Evolutionary conservation across 1,140 invertebrate genomes (phyloP).

Genomic region (Olivierus martensii): DNA sequence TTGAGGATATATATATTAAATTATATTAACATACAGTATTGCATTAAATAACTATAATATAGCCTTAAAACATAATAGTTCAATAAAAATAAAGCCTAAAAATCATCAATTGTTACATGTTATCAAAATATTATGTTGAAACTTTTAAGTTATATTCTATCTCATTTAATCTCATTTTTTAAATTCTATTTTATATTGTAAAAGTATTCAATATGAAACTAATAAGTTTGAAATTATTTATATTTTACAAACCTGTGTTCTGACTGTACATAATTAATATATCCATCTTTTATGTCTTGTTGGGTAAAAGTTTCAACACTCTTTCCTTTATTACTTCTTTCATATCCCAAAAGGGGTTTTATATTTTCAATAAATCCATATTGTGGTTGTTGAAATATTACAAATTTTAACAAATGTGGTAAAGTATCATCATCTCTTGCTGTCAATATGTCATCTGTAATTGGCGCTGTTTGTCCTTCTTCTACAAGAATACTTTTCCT

Average conservation of each 20-base stretch:
- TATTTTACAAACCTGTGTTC: conserved; percentile 6
- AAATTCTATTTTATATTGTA: no score
- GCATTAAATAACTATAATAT: no score
- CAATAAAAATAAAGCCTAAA: no score
- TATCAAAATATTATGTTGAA: no score
- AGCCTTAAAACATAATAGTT: no score
- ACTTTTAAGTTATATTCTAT: no score
- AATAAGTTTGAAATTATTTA: no score
- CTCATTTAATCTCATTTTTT: no score
- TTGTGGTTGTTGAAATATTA: conserved; percentile 24
- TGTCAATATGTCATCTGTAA: conserved; percentile 11
- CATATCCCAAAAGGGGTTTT: conserved; percentile 8
- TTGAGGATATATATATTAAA: no score
- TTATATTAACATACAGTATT: no score
- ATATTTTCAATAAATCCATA: conserved; percentile 26
- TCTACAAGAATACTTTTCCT: conserved; percentile 13
- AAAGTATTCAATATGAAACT: no score
- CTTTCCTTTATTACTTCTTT: conserved; percentile 3
- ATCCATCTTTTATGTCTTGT: conserved; percentile 11
- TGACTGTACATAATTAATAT: conserved; percentile 8
- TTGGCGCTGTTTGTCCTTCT: conserved; percentile 1
- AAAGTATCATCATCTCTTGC: conserved; percentile 13
- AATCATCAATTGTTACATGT: no score
- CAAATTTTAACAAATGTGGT: conserved; percentile 20
- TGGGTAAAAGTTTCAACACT: conserved; percentile 8